phyloP scores from a whole-genome alignment of 2,113 vertebrate genomes.

The Lasiurus borealis region DNA sequence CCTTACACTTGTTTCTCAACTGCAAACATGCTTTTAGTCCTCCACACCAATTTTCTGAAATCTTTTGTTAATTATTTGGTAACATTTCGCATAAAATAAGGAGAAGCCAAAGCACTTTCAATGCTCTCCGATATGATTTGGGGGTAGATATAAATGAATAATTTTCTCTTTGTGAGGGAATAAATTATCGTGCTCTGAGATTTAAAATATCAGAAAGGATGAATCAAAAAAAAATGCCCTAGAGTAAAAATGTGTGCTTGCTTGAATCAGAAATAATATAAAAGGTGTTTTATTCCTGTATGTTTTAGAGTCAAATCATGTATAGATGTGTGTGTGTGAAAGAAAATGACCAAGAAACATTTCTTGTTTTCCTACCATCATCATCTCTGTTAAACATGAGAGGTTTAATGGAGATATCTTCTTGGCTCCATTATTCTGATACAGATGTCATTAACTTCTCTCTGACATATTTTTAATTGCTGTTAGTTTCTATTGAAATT shows the following conservation, averaged over 20 bases:
- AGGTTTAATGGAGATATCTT: background rate
- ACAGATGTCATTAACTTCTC: conserved; percentile 67
- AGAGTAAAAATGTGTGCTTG: conserved; percentile 8
- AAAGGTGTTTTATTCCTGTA: background rate
- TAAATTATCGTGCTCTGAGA: conserved; percentile 50
- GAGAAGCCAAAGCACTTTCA: conserved; percentile 19
- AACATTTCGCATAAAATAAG: conserved; percentile 44
- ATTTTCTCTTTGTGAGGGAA: conserved; percentile 38
- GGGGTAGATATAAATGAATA: conserved; percentile 18
- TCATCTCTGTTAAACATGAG: background rate
- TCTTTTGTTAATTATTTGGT: conserved; percentile 62
- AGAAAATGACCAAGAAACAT: background rate
- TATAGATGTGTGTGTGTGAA: background rate
- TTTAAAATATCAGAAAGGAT: conserved; percentile 54
- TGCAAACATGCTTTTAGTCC: background rate
- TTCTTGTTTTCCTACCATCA: background rate
- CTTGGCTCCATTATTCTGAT: background rate
- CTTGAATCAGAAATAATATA: conserved; percentile 22
- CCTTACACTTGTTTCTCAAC: background rate
- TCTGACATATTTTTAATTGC: conserved; percentile 68
- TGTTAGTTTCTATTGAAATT: conserved; percentile 71
- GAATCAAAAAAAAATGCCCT: background rate
- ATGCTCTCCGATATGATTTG: conserved; percentile 6
- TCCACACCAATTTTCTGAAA: background rate
- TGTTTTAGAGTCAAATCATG: background rate